phyloP scores from a whole-genome alignment of 2,797 vertebrate genomes.

The Lagodon rhomboides region DNA sequence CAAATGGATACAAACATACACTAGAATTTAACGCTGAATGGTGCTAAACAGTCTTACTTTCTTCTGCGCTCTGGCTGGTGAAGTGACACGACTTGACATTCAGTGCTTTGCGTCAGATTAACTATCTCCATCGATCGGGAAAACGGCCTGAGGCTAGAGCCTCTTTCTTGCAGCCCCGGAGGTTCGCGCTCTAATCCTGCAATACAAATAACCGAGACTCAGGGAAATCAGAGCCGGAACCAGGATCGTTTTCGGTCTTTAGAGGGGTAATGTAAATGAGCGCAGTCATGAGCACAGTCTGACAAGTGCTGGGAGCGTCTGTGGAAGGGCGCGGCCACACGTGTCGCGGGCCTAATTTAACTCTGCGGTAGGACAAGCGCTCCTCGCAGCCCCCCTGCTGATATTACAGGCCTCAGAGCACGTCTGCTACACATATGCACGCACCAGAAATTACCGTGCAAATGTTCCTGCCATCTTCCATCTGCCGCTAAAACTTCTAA shows the following conservation, averaged over 20 bases:
- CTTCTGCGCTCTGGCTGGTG: background rate
- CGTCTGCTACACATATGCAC: conserved; percentile 23
- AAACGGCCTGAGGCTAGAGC: conserved; percentile 66
- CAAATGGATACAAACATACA: background rate
- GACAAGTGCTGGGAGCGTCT: conserved; percentile 13
- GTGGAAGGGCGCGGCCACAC: conserved; percentile 1
- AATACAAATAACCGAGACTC: conserved; percentile 41
- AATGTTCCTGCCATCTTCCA: conserved; percentile 35
- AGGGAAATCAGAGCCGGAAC: conserved; percentile 61
- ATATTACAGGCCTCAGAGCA: conserved; percentile 16
- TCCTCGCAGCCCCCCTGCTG: conserved; percentile 16
- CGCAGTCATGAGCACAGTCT: conserved; percentile 16
- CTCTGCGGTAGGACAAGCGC: conserved; percentile 4
- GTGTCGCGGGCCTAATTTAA: conserved; percentile 23
- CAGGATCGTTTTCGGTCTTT: conserved; percentile 30
- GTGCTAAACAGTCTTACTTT: conserved; percentile 22
- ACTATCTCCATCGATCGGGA: conserved; percentile 62
- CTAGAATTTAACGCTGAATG: background rate
- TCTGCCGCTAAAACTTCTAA: conserved; percentile 34
- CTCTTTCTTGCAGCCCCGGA: conserved; percentile 40
- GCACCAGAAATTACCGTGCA: conserved; percentile 16
- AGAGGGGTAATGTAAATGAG: conserved; percentile 33
- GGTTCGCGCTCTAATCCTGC: conserved; percentile 59
- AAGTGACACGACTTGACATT: conserved; percentile 53
- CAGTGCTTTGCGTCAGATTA: conserved; percentile 50